These are phyloP conservation scores for Rhodinocichla rosea DNA, from an alignment of 2,113 vertebrate species.

Conservation along the genomic window DNA sequence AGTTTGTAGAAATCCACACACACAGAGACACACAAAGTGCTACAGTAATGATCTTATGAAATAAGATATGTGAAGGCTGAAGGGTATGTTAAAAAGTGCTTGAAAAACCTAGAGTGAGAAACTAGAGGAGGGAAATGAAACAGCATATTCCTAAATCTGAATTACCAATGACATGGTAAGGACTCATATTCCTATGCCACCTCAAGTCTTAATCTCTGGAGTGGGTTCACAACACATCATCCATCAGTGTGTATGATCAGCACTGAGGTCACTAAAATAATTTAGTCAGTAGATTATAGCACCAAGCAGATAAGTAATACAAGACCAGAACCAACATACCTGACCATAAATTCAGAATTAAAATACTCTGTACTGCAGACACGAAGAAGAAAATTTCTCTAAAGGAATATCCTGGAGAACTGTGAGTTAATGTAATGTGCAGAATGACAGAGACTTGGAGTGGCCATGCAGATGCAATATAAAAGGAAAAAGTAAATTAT, in stretches of 20 bases:
- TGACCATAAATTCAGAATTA: not conserved
- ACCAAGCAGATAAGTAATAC: not conserved
- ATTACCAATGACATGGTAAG: not conserved
- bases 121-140: not conserved
- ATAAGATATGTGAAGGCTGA: not conserved
- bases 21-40: not conserved
- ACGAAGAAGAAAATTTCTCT: not conserved
- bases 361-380: not conserved
- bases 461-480: not conserved
- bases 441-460: not conserved
- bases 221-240: not conserved
- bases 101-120: not conserved
- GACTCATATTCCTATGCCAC: not conserved
- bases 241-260: not conserved
- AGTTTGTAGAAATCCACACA: not conserved
- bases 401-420: not conserved
- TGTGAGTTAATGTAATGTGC: not conserved
- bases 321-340: not conserved
- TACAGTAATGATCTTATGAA: not conserved
- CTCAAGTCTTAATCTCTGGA: not conserved
- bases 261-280: not conserved
- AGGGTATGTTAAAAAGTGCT: not conserved
- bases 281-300: not conserved
- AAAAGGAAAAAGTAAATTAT: not conserved
- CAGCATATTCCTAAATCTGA: not conserved